Evolutionary conservation across 2,888 invertebrate genomes (phyloP).

Genomic region (Acanthopleura granulata): DNA sequence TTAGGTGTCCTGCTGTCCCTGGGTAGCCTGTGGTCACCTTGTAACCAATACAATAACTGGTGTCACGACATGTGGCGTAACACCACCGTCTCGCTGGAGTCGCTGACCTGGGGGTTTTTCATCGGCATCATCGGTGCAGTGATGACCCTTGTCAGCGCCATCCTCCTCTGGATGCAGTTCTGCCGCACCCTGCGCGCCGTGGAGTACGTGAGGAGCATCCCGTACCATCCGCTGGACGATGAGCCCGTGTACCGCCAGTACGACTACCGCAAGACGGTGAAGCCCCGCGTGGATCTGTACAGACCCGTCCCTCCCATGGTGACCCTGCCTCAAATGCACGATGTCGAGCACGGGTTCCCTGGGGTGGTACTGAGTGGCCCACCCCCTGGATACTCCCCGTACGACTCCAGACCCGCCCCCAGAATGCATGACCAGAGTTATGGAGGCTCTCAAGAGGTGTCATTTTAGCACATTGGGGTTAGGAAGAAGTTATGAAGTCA

Average conservation of each 20-base stretch:
- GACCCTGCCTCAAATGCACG: neutral
- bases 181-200: neutral
- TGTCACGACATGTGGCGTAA: neutral
- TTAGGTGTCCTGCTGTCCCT: neutral
- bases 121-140: neutral
- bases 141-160: neutral
- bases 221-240: slow-evolving; percentile 11
- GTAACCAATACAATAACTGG: neutral
- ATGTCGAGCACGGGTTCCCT: neutral
- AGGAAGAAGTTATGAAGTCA: no score
- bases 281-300: neutral
- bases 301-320: neutral
- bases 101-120: slow-evolving; percentile 1
- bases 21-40: neutral
- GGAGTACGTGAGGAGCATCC: neutral
- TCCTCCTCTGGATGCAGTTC: slow-evolving; percentile 16
- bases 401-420: neutral
- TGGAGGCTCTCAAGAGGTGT: slow-evolving; percentile 11
- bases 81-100: neutral
- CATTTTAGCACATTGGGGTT: neutral
- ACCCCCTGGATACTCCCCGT: neutral
- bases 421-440: neutral
- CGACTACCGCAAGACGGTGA: slow-evolving; percentile 2
- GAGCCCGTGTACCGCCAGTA: neutral
- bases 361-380: neutral